Evolutionary conservation across 2,113 vertebrate genomes (phyloP), one percentile per base, ranked within the genome.

Genomic region (Mormoops blainvillei): DNA sequence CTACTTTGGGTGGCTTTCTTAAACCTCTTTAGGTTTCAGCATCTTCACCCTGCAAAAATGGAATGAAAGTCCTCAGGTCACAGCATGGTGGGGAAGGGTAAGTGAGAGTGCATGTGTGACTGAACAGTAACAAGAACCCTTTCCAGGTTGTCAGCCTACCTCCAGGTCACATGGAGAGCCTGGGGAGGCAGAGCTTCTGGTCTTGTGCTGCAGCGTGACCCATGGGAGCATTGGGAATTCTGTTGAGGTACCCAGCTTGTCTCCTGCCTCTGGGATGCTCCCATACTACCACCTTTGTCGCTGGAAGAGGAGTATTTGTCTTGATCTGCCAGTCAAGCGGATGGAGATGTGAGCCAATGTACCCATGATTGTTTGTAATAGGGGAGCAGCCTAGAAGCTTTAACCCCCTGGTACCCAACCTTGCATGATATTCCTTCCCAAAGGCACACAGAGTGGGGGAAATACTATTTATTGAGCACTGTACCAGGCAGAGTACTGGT

Each of bases 401-500:
- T 28, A 19, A 15, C 2, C 5, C 31, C 9, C 7, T 18, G 36
- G 31, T 3, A 13, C 8, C 41, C 14, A 1, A 1, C 9, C 58
- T 43, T 43, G 36, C 56, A 16, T 4, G 24, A 9, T 22, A 45
- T 31, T 58, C 24, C 15, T 63, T 54, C 48, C 26, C 18, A 31
- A 87, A 63, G 41, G 61, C 67, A 45, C 41, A 31, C 43, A 73
- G 48, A 71, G 28, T 61, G 38, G 22, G 68, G 24, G 76, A 76
- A 83, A 26, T 12, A 50, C 14, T 20, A 7, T 11, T 56, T 77
- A 11, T 36, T 31, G n/a, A 71, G 52, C 11, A 43, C 33, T 6
- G 4, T 43, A 26, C 15, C 26, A 61, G 11, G 20, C 38, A 76
- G 52, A 36, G 10, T 22, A 19, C 43, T 28, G 4, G 26, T 74